Base-by-base conservation (phyloP, 2,797 vertebrate species). In the Antennarius maculatus region DNA sequence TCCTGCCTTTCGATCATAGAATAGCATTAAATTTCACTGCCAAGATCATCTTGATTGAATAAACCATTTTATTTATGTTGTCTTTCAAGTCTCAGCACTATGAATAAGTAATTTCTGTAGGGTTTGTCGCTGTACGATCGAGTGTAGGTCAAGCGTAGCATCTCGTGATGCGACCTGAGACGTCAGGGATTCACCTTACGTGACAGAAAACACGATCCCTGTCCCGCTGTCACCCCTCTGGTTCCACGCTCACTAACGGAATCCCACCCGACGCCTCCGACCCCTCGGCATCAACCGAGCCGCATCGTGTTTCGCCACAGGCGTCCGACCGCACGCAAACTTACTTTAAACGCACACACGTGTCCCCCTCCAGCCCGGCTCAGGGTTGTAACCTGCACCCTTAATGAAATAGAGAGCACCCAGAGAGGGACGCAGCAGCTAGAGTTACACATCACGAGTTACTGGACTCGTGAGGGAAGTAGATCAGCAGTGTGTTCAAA, bases 361-460 rank as follows among this genome's bases (percentile, higher is more conserved):
- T 58, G 42, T 13, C 3, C 14, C 10, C 34, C 16, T 41, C 23
- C 48, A 13, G 42, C 53, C 41, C 41, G 1, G 23, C 49, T 61
- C 42, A 11, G 65, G 71, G 72, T 43, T 77, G 85, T 84, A 85
- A 86, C 73, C 75, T 76, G 82, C 70, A 34, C 72, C 74, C 62
- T 4, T 89, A 85, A 86, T 88, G 69, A 88, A 88, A 87, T 85
- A 88, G 88, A 63, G 62, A 88, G 60, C 68, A 54, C 14, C 69
- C 57, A n/a, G 56, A 65, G 71, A 57, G 69, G 29, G 71, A 12
- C 61, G 18, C 39, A 55, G 54, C 47, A 41, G 59, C 68, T 88
- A 13, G 59, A 45, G 79, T 90, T 89, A 60, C 88, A 69, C 75
- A 63, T 84, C 84, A 85, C 84, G 59, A 77, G 84, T 74, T 71